Conservation (phyloP, 2,797 vertebrate genomes). For the Cossypha heuglini region DNA sequence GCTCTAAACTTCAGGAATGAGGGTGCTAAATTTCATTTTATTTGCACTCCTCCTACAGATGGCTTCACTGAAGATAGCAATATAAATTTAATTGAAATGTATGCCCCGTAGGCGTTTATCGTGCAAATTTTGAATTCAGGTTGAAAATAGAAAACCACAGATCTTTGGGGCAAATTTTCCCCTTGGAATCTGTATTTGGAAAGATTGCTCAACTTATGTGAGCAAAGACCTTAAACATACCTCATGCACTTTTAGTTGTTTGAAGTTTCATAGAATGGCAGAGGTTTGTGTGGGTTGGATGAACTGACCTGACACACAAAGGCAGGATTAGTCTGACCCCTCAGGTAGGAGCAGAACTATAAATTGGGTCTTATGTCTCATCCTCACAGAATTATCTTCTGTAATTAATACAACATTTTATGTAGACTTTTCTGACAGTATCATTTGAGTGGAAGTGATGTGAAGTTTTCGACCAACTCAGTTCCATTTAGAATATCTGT, state of each 20-base stretch:
- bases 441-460: background rate
- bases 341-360: background rate
- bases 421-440: background rate
- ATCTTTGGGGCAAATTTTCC: background rate
- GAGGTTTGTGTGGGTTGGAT: background rate
- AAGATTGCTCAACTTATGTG: background rate
- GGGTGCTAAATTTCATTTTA: conserved; percentile 25
- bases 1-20: background rate
- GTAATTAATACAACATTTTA: background rate
- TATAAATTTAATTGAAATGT: background rate
- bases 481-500: background rate
- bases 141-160: background rate
- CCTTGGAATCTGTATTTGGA: background rate
- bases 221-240: background rate
- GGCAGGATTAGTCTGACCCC: background rate
- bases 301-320: background rate
- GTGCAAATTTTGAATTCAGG: background rate
- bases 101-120: background rate
- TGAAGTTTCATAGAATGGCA: background rate
- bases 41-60: conserved; percentile 9
- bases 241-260: background rate
- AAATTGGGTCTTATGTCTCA: background rate
- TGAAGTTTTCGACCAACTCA: background rate
- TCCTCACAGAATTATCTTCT: background rate
- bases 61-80: background rate